Conservation (phyloP, 2,888 invertebrate species). For the Folsomia manolachei region DNA sequence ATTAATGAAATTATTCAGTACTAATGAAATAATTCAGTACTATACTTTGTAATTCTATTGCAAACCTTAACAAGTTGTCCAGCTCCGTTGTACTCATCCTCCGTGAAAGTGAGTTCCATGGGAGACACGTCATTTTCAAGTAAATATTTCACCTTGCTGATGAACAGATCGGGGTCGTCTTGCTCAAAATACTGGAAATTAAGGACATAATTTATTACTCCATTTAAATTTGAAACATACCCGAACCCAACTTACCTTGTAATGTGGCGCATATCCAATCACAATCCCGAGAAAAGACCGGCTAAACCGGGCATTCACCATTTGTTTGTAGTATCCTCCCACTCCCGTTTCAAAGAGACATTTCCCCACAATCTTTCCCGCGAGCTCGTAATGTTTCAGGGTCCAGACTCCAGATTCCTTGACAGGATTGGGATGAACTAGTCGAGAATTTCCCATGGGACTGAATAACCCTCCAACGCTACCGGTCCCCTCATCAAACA, state of each 20-base stretch:
- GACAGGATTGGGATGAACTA: slow-evolving; percentile 56
- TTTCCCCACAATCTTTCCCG: slow-evolving; percentile 57
- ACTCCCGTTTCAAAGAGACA: slow-evolving; percentile 57
- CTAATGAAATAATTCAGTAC: not conserved
- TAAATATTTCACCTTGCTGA: slow-evolving; percentile 56
- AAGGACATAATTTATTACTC: not conserved
- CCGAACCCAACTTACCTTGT: slow-evolving; percentile 57
- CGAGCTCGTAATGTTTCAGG: slow-evolving; percentile 56
- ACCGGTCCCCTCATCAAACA: slow-evolving; percentile 55
- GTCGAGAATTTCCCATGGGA: slow-evolving; percentile 54
- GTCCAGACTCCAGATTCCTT: slow-evolving; percentile 51
- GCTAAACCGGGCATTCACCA: slow-evolving; percentile 70
- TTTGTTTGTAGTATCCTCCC: slow-evolving; percentile 62
- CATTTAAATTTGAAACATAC: slow-evolving; percentile 3
- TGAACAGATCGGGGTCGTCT: slow-evolving; percentile 57
- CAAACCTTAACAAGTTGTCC: slow-evolving; percentile 51
- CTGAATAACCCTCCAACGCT: slow-evolving; percentile 42
- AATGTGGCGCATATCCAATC: slow-evolving; percentile 61
- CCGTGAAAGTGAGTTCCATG: slow-evolving; percentile 55
- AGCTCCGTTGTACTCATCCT: slow-evolving; percentile 53
- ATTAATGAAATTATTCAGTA: not conserved
- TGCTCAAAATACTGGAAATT: slow-evolving; percentile 56
- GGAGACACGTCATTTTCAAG: slow-evolving; percentile 55
- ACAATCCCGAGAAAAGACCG: slow-evolving; percentile 58
- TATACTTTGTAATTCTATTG: not conserved